phyloP scores from a whole-genome alignment of 2,888 invertebrate genomes.

The Digitonthophagus gazella region DNA sequence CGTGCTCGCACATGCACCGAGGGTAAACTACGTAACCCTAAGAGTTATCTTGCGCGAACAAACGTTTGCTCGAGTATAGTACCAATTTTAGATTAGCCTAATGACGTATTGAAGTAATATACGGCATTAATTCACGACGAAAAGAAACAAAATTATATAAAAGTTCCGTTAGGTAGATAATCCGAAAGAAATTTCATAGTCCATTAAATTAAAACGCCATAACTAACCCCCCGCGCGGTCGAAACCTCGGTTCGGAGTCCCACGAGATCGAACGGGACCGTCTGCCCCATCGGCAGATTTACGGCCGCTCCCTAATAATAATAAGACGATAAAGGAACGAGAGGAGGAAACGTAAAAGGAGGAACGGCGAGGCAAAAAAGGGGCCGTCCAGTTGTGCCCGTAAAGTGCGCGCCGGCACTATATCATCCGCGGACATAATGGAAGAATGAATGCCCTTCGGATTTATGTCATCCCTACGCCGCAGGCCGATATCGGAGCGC shows the following conservation, averaged over 20 bases:
- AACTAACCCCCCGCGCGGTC: slow-evolving; percentile 29
- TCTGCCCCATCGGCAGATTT: neutral
- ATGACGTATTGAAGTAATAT: neutral
- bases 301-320: slow-evolving; percentile 7
- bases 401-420: slow-evolving; percentile 45
- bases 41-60: neutral
- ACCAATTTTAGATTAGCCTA: neutral
- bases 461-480: slow-evolving; percentile 46
- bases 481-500: slow-evolving; percentile 47
- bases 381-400: slow-evolving; percentile 29
- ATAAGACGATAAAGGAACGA: slow-evolving; percentile 12
- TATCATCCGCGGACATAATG: slow-evolving; percentile 50
- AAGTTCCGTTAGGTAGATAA: neutral
- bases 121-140: neutral
- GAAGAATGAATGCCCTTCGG: slow-evolving; percentile 50
- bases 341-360: slow-evolving; percentile 8
- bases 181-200: neutral
- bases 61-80: neutral
- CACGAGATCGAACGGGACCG: neutral
- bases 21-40: neutral
- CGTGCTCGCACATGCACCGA: neutral
- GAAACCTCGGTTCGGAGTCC: slow-evolving; percentile 13
- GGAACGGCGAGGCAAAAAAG: neutral
- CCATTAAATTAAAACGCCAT: neutral
- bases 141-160: too few species aligned